phyloP scores from a whole-genome alignment of 1,140 invertebrate species.

The Drosophila sproati region DNA sequence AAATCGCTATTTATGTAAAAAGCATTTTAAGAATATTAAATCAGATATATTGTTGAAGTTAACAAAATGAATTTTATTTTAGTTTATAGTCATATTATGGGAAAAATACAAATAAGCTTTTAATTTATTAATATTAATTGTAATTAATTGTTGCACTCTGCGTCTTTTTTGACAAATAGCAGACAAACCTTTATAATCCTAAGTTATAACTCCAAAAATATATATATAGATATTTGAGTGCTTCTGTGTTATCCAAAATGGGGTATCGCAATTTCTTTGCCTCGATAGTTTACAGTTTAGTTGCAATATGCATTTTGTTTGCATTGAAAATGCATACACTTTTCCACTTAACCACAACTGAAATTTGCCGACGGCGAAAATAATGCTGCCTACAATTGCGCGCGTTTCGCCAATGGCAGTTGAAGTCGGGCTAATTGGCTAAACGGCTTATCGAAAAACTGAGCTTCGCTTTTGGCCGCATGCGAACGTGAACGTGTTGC shows the following conservation, averaged over 20 bases:
- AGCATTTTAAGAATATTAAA: no score
- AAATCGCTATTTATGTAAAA: no score
- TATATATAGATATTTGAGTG: not conserved
- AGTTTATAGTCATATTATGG: no score
- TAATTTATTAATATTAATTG: no score
- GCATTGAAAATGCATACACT: slow-evolving; percentile 3
- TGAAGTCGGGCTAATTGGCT: slow-evolving; percentile 20
- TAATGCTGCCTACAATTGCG: slow-evolving; percentile 56
- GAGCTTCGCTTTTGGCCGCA: slow-evolving; percentile 27
- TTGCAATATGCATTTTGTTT: not conserved
- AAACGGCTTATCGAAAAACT: slow-evolving; percentile 8
- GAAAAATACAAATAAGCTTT: no score
- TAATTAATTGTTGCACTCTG: no score
- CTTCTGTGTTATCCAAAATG: not conserved
- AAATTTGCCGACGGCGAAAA: slow-evolving; percentile 52
- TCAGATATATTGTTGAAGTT: no score
- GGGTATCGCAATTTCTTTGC: not conserved
- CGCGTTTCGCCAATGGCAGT: slow-evolving; percentile 37
- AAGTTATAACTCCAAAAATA: not conserved
- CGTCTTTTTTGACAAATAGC: not conserved
- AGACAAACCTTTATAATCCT: not conserved
- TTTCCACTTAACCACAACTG: slow-evolving; percentile 2
- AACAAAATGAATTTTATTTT: no score
- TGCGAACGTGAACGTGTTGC: slow-evolving; percentile 70
- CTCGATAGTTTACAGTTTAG: not conserved